phyloP scores from a whole-genome alignment of 2,113 vertebrate genomes.

The Taxidea taxus region DNA sequence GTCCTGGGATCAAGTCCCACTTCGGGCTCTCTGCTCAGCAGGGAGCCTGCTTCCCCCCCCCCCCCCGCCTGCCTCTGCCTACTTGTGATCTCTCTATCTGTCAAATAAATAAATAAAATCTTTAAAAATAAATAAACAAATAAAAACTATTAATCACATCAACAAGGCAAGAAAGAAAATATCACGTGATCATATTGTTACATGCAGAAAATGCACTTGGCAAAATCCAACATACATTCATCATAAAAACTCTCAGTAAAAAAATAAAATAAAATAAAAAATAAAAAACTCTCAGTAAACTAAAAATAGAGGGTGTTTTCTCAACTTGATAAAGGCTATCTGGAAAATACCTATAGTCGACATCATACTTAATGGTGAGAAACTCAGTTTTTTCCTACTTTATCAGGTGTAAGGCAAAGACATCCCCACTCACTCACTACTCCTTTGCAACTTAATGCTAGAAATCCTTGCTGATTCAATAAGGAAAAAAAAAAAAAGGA shows the following conservation, averaged over 20 bases:
- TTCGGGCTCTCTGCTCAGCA: too few species aligned
- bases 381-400: background rate
- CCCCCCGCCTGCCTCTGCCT: too few species aligned
- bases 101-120: too few species aligned
- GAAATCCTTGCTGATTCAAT: background rate
- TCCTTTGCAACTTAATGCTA: too few species aligned
- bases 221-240: background rate
- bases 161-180: background rate
- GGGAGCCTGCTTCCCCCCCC: too few species aligned
- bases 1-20: too few species aligned
- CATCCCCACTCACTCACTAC: too few species aligned
- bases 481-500: background rate
- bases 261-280: too few species aligned
- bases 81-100: too few species aligned
- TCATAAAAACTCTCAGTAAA: background rate
- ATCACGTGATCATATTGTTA: background rate
- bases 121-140: background rate
- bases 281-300: background rate
- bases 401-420: background rate
- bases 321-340: background rate
- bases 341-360: background rate
- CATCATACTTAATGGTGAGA: background rate
- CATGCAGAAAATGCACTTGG: background rate
- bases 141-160: background rate
- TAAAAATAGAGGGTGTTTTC: background rate